These are phyloP conservation scores for Apis dorsata DNA, from an alignment of 1,140 invertebrate species.

Conservation along the genomic window DNA sequence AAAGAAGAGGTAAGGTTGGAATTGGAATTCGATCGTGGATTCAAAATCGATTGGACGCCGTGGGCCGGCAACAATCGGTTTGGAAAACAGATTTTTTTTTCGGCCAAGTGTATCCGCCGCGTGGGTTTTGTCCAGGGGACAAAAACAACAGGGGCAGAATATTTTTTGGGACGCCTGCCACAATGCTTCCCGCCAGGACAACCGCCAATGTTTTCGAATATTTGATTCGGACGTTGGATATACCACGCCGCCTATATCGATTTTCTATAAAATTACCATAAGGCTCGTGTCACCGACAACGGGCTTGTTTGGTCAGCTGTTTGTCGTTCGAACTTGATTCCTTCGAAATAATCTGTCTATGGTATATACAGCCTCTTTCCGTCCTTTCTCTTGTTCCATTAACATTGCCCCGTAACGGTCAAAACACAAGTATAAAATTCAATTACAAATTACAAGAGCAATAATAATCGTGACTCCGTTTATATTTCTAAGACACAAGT, in stretches of 20 bases:
- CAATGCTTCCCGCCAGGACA: conserved; percentile 42
- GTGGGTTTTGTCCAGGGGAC: conserved; percentile 23
- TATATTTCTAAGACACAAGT: too few species aligned
- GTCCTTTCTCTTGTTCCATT: too few species aligned
- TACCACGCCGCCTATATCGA: conserved; percentile 37
- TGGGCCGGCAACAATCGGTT: conserved; percentile 12
- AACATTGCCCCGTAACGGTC: neutral
- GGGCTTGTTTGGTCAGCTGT: conserved; percentile 50
- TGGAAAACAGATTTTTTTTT: conserved; percentile 39
- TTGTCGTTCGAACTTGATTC: neutral
- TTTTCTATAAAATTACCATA: conserved; percentile 66
- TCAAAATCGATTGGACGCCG: neutral
- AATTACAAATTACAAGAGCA: too few species aligned
- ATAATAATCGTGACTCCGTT: too few species aligned
- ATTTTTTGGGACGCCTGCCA: conserved; percentile 25
- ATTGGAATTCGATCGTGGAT: neutral
- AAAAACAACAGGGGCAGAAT: conserved; percentile 28
- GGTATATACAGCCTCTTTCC: neutral
- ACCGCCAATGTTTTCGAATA: conserved; percentile 44
- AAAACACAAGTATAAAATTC: too few species aligned
- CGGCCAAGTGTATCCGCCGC: neutral
- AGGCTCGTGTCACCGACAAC: conserved; percentile 35
- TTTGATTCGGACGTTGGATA: conserved; percentile 26
- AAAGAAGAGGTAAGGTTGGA: neutral
- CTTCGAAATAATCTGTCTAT: conserved; percentile 4